Conservation (phyloP, 2,888 invertebrate genomes). For the Bimastos eiseni region DNA sequence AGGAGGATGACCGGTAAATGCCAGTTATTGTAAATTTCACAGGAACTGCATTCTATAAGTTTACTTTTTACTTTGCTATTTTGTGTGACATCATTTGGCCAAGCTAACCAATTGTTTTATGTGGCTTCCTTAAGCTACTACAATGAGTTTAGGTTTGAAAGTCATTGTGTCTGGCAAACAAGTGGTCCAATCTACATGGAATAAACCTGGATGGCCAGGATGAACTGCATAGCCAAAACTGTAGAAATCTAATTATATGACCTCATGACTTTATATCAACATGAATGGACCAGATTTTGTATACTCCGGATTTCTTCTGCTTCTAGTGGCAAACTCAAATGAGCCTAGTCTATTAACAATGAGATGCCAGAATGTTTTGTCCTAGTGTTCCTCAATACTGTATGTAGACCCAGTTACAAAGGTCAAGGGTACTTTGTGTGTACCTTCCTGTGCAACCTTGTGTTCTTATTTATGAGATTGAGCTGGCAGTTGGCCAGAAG, state of each 20-base stretch:
- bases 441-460: no score
- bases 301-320: no score
- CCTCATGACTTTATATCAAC: not conserved
- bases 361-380: no score
- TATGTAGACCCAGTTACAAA: no score
- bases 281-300: no score
- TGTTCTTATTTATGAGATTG: no score
- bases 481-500: no score
- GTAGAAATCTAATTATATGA: not conserved
- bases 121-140: no score
- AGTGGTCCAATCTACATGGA: not conserved
- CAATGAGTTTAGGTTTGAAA: not conserved
- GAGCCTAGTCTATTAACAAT: no score
- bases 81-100: not conserved
- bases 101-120: not conserved
- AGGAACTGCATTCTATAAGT: not conserved
- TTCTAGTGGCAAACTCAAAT: no score
- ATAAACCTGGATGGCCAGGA: not conserved
- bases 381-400: no score
- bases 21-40: not conserved
- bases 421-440: no score
- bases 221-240: not conserved
- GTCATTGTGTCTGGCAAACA: not conserved
- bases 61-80: not conserved
- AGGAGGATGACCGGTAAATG: conserved; percentile 75